Evolutionary conservation across 1,140 invertebrate genomes (phyloP).

Genomic region (Hetaerina americana): DNA sequence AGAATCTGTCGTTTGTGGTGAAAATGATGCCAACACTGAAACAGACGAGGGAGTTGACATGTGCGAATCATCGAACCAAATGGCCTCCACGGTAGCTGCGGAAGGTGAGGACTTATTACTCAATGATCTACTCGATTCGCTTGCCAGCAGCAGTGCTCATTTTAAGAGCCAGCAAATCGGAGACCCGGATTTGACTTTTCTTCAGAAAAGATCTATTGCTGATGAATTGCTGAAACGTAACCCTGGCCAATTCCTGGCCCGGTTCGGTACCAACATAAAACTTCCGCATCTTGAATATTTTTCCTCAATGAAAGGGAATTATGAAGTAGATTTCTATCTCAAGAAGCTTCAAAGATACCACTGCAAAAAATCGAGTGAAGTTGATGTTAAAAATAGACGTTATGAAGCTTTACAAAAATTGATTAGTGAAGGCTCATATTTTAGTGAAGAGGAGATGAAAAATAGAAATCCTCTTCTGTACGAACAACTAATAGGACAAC

Average conservation of each 20-base stretch:
- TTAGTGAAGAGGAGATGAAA: constrained; percentile 87
- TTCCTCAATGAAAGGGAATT: constrained; percentile 29
- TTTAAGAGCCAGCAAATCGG: constrained; percentile 68
- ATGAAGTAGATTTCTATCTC: constrained; percentile 45
- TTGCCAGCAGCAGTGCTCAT: neutral
- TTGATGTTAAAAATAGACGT: constrained; percentile 62
- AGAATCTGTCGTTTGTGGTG: no score
- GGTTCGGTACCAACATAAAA: constrained; percentile 60
- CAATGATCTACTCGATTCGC: neutral
- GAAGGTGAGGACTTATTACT: neutral
- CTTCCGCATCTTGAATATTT: constrained; percentile 55
- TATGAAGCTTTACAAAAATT: constrained; percentile 69
- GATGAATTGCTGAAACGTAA: constrained; percentile 47
- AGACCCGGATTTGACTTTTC: constrained; percentile 51
- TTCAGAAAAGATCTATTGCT: constrained; percentile 58
- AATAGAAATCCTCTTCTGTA: constrained; percentile 76
- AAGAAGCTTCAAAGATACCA: constrained; percentile 39
- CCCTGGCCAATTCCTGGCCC: constrained; percentile 50
- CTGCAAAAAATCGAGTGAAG: constrained; percentile 26
- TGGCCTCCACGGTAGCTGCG: no score
- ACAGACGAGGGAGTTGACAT: no score
- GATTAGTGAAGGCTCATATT: constrained; percentile 58
- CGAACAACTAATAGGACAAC: constrained; percentile 75
- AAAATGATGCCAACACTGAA: no score
- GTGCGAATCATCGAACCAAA: no score